These are phyloP conservation scores for Drosophila lowei DNA, from an alignment of 1,140 invertebrate species.

Conservation along the genomic window DNA sequence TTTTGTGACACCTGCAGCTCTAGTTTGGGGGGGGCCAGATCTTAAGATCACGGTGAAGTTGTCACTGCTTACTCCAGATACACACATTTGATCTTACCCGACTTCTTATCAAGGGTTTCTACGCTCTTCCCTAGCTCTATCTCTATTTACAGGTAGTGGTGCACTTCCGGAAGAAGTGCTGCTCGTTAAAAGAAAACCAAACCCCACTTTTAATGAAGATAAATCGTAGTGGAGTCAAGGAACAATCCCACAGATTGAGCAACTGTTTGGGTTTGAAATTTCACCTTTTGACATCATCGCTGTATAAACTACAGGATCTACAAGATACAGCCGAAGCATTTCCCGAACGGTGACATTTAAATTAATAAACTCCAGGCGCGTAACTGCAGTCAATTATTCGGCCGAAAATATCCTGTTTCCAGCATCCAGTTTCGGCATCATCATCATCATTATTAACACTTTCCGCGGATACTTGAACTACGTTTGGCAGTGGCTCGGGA, in stretches of 20 bases:
- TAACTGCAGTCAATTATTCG: conserved; percentile 73
- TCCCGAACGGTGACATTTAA: conserved; percentile 67
- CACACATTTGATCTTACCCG: conserved; percentile 48
- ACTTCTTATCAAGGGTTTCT: background rate
- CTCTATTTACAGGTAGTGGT: conserved; percentile 45
- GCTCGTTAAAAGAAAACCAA: conserved; percentile 22
- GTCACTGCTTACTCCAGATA: conserved; percentile 25
- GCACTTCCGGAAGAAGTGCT: conserved; percentile 54
- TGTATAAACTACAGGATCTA: conserved; percentile 11
- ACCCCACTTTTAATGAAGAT: conserved; percentile 65
- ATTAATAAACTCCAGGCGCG: conserved; percentile 76
- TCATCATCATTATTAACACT: conserved; percentile 76
- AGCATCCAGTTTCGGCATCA: conserved; percentile 54
- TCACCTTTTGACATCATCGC: conserved; percentile 72
- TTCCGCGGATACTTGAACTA: conserved; percentile 71
- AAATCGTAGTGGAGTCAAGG: conserved; percentile 42
- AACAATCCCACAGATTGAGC: conserved; percentile 1
- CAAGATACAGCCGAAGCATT: background rate
- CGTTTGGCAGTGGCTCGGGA: conserved; percentile 21
- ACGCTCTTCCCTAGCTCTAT: background rate
- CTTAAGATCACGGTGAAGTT: conserved; percentile 36
- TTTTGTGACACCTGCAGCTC: conserved; percentile 65
- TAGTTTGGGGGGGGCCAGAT: conserved; percentile 17
- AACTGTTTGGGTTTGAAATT: conserved; percentile 78
- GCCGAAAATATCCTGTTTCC: conserved; percentile 63